Evolutionary conservation across 2,113 vertebrate species (phyloP).

Genomic region (Thunnus maccoyii): DNA sequence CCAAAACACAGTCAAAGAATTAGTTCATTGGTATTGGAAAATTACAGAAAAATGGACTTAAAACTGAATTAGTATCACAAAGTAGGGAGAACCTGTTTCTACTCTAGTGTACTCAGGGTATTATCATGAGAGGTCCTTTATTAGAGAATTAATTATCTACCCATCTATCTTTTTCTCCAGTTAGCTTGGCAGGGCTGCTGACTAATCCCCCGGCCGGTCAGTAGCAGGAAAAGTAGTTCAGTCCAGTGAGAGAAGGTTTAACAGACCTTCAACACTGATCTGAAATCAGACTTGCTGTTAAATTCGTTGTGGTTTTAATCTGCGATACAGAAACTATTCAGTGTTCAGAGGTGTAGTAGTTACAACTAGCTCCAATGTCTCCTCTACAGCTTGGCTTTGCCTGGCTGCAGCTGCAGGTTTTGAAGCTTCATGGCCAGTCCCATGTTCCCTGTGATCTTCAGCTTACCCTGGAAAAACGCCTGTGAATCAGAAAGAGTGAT

Average conservation of each 20-base stretch:
- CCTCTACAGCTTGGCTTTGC: constrained; percentile 92
- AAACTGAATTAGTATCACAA: constrained; percentile 30
- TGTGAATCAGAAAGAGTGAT: constrained; percentile 44
- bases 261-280: not conserved
- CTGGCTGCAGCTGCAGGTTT: constrained; percentile 92
- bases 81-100: constrained; percentile 30
- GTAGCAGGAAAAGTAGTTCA: constrained; percentile 28
- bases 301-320: not conserved
- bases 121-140: constrained; percentile 14
- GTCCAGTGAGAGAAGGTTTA: constrained; percentile 10
- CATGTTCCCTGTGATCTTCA: constrained; percentile 97
- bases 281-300: constrained; percentile 17
- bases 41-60: constrained; percentile 29
- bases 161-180: constrained; percentile 29
- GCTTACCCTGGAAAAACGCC: constrained; percentile 99
- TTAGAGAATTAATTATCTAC: constrained; percentile 41
- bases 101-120: not conserved
- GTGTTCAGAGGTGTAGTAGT: not conserved
- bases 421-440: constrained; percentile 97
- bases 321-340: not conserved
- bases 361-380: not conserved
- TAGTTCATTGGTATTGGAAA: constrained; percentile 15
- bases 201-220: constrained; percentile 17
- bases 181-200: constrained; percentile 22
- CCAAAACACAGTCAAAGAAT: constrained; percentile 22